Evolutionary conservation across 2,888 invertebrate species (phyloP).

Genomic region (Dorcus hopei): DNA sequence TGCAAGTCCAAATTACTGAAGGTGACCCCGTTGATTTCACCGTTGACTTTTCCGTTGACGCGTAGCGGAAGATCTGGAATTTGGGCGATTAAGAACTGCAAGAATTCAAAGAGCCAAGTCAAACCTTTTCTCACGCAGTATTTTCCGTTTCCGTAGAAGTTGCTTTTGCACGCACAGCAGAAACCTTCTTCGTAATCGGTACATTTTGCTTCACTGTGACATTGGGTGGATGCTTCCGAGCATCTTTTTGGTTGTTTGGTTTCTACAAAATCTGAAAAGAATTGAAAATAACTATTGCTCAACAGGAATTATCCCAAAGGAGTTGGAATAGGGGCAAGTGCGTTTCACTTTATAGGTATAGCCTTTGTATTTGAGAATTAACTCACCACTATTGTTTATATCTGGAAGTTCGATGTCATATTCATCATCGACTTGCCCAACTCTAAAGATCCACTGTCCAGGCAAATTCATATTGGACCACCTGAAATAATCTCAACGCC

Average conservation of each 20-base stretch:
- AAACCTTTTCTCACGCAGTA: slow-evolving; percentile 78
- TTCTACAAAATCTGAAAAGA: not conserved
- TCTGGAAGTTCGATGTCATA: slow-evolving; percentile 70
- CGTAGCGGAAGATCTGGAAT: slow-evolving; percentile 74
- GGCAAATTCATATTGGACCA: slow-evolving; percentile 82
- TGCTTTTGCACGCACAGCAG: slow-evolving; percentile 84
- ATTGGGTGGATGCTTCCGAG: slow-evolving; percentile 66
- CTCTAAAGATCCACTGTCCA: slow-evolving; percentile 83
- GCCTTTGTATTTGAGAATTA: not conserved
- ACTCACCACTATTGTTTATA: slow-evolving; percentile 47
- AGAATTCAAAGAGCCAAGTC: slow-evolving; percentile 3
- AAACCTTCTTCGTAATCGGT: slow-evolving; percentile 79
- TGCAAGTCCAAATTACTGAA: slow-evolving; percentile 80
- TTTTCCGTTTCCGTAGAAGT: slow-evolving; percentile 89
- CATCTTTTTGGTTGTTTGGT: slow-evolving; percentile 31
- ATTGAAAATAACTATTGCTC: not conserved
- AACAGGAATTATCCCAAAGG: not conserved
- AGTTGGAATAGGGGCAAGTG: too few species aligned
- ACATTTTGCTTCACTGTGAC: slow-evolving; percentile 80
- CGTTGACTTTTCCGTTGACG: slow-evolving; percentile 85
- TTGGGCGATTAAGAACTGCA: slow-evolving; percentile 15
- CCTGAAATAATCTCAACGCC: slow-evolving; percentile 53
- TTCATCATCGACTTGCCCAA: slow-evolving; percentile 66
- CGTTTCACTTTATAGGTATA: too few species aligned
- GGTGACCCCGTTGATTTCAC: slow-evolving; percentile 73